Percentiles rank a stretch among this genome's conserved stretches.
phyloP scores from a whole-genome alignment of 1,140 invertebrate genomes.

The Antheraea pernyi region DNA sequence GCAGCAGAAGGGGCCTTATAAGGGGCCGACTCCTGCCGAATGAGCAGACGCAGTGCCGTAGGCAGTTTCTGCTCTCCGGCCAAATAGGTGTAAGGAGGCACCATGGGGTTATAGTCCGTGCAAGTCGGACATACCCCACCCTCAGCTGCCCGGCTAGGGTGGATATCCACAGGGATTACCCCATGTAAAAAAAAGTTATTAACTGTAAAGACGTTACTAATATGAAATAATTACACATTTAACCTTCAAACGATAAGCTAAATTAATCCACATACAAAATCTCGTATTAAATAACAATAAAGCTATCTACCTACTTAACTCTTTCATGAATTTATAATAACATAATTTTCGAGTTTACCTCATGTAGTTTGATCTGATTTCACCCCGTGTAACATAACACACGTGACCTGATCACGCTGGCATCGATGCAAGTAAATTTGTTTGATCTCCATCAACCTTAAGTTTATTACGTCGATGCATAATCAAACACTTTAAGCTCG shows the following conservation, averaged over 20 bases:
- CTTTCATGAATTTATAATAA: conserved; percentile 33
- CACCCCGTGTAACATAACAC: conserved; percentile 52
- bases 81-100: too few relatives aligned
- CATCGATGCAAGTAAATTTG: conserved; percentile 31
- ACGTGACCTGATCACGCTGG: conserved; percentile 43
- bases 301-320: conserved; percentile 10
- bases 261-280: neutral
- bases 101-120: too few relatives aligned
- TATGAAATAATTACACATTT: conserved; percentile 14
- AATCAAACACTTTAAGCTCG: conserved; percentile 2
- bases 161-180: too few relatives aligned
- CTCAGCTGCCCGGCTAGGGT: too few relatives aligned
- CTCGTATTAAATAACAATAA: conserved; percentile 8
- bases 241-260: conserved; percentile 3
- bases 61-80: too few relatives aligned
- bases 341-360: conserved; percentile 38
- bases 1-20: too few relatives aligned
- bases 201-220: neutral
- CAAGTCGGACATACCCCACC: too few relatives aligned
- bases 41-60: too few relatives aligned
- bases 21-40: too few relatives aligned
- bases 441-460: conserved; percentile 1
- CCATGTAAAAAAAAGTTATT: too few relatives aligned
- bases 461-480: neutral
- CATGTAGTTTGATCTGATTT: conserved; percentile 47